Base-by-base conservation (phyloP, 2,888 invertebrate species). In the Xylota segnis region DNA sequence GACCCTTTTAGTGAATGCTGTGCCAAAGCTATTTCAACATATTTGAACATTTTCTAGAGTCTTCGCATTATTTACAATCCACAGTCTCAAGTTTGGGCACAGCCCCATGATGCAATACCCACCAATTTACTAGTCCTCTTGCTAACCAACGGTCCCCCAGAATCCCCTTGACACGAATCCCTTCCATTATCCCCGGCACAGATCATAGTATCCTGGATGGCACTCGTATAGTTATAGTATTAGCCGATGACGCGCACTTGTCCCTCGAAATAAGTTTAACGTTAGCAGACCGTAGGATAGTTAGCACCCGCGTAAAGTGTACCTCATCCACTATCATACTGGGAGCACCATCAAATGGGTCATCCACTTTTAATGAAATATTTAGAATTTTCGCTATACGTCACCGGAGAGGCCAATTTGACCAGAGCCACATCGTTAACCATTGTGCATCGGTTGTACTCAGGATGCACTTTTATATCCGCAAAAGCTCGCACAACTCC, bases 161-260 rank as follows among this genome's bases (percentile, higher is more conserved):
- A 90, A 58, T 92, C 91, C 9, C 92, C 92, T 82, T 91, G 93
- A 59, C 93, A 93, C n/a, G 93, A 92, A 87, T 93, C 93, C 43
- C 91, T 89, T 0, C 92, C 91, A 0, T 89, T 90, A 5, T 88
- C 82, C 0, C 94, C 94, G 14, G 95, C 95, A 88, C 95, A 95
- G 0, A 94, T 89, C 93, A 95, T 94, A 0, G 91, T 91, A 0
- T 92, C 88, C 0, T 94, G 93, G 29, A 93, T 93, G 2, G 2
- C 12, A 9, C 81, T 90, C 0, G 88, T 88, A 47, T 78, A 77
- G 0, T 92, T 88, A 87, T 95, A 95, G n/a, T n/a, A n/a, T n/a
- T n/a, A 0, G 92, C 92, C 0, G 88, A 66, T 5, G 50, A 54
- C 2, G 87, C 88, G 78, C 95, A 95, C 0, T 90, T 88, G 0